These are phyloP conservation scores for Struthidea cinerea DNA, from an alignment of 2,113 vertebrate species.

Conservation along the genomic window DNA sequence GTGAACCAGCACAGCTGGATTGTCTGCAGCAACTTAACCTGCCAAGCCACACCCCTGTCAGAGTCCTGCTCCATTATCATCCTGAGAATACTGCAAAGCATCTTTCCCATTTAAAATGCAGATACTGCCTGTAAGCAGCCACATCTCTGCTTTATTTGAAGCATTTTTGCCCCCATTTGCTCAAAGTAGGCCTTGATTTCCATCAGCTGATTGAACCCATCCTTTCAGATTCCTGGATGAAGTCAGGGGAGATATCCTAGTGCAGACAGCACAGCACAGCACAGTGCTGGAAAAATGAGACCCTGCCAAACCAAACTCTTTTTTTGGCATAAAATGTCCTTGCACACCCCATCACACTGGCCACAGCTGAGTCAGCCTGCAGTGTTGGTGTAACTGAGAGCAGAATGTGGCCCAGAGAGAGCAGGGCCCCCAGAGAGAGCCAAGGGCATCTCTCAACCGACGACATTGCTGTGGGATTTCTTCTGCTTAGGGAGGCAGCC, in stretches of 20 bases:
- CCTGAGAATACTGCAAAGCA: neutral
- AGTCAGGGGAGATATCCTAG: neutral
- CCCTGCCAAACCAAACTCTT: neutral
- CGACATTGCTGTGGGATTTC: neutral
- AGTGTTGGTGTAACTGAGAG: neutral
- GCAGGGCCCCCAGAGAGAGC: too few relatives aligned
- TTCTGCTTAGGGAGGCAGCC: neutral
- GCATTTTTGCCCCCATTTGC: neutral
- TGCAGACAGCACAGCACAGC: neutral
- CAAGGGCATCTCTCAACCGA: neutral
- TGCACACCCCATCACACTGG: neutral
- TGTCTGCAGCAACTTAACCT: neutral
- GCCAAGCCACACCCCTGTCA: neutral
- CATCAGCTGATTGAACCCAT: neutral
- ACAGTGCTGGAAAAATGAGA: accelerated
- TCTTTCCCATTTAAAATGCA: neutral
- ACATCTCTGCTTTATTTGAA: neutral
- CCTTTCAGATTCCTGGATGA: neutral
- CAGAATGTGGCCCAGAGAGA: neutral
- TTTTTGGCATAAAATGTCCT: accelerated
- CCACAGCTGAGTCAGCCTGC: neutral
- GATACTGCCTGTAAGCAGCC: neutral
- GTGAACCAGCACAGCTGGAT: neutral
- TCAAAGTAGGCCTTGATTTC: neutral
- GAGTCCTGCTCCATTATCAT: neutral